Conservation (phyloP, 2,888 invertebrate genomes). For the Tortricodes alternella region DNA sequence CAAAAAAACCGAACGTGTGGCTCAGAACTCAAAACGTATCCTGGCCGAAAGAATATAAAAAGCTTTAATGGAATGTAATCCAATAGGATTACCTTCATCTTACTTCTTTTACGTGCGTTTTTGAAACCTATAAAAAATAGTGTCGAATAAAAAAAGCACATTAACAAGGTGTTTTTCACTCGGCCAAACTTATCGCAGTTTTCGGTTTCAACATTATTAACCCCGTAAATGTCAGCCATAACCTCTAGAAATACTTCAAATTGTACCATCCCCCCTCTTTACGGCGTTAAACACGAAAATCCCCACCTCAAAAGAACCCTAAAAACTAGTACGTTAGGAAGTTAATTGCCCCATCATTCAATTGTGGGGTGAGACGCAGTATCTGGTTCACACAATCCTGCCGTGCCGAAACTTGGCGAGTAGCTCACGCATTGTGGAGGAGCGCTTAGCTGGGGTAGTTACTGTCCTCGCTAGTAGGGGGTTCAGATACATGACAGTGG, state of each 20-base stretch:
- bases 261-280: not conserved
- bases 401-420: constrained; percentile 38
- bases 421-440: constrained; percentile 23
- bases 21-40: no score
- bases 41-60: no score
- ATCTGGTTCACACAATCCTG: constrained; percentile 61
- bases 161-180: no score
- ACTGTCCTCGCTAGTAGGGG: not conserved
- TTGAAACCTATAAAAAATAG: no score
- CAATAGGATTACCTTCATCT: no score
- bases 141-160: no score
- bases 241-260: not conserved
- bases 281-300: constrained; percentile 12
- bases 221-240: not conserved
- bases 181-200: no score
- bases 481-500: not conserved
- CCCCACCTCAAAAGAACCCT: constrained; percentile 19
- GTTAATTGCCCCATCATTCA: constrained; percentile 31
- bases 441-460: constrained; percentile 36
- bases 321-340: constrained; percentile 29
- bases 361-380: constrained; percentile 42
- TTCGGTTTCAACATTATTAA: not conserved
- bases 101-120: no score
- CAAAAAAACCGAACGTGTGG: no score
- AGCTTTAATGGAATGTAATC: no score